Evolutionary conservation across 2,113 vertebrate genomes (phyloP), one percentile per base, ranked within the genome.

Genomic region (Brienomyrus longianalis): DNA sequence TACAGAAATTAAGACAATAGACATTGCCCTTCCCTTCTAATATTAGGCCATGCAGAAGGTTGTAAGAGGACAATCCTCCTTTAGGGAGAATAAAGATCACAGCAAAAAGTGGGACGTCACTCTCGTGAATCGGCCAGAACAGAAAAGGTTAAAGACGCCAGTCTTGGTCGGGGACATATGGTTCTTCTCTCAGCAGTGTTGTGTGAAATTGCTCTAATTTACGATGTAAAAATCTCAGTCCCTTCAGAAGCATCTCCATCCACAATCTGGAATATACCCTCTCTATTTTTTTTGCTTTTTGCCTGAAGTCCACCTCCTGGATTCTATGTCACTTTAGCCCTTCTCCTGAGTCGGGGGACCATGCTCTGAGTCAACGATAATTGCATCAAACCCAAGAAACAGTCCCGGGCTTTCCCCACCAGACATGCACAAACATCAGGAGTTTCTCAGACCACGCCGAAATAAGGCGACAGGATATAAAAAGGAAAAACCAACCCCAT

Each of bases 301-400:
- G 23, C 59, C 94, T 92, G 90, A 91, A 93, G 94, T 94, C 91
- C 91, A 94, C 95, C 94, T 96, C 95, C 96, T 96, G 96, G 96
- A 94, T 94, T 93, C 93, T 94, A 94, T 95, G 94, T 93, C 92
- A 92, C 92, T 92, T 66, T 96, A 95, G 96, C 96, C 95, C 93
- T 21, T 93, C 95, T 91, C 93, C 94, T 93, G 94, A 93, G 93
- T 94, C 92, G 90, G 59, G 91, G 92, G 94, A 91, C 94, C 94
- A 90, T 86, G 93, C 95, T 96, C 95, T 95, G 94, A 96, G 92
- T 95, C 95, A 96, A 93, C 94, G 94, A 92, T 93, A 94, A 93
- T 93, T 91, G 91, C 93, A 93, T 95, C 92, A 94, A 94, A 94
- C 94, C 93, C 92, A 92, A 91, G 93, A 94, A 95, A 94, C 95